Base-by-base conservation (phyloP, 2,797 vertebrate genomes). In the Hypotaenidia okinawae region DNA sequence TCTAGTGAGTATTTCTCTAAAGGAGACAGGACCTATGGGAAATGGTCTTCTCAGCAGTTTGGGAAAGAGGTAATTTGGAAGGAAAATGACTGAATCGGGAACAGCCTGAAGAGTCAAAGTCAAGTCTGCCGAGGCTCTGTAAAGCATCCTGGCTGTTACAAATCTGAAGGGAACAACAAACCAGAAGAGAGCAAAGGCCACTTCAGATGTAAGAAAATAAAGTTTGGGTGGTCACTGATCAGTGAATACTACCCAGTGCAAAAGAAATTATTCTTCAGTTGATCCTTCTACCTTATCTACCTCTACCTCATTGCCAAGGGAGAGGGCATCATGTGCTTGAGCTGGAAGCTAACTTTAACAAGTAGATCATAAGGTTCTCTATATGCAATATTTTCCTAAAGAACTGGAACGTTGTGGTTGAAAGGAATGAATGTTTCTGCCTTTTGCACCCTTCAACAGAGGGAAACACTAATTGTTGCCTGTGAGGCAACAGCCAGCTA, bases 261-360 rank as follows among this genome's bases (percentile, higher is more conserved):
- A 90, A 94, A 93, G 21, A 70, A 77, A 45, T 76, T 7, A 35
- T 85, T 74, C 66, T 70, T 95, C 78, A 85, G 47, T 75, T 93
- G 78, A 83, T 47, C 47, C 47, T 47, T 47, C 47, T 47, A 47
- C 19, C 47, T 47, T 23, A 47, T 23, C 47, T 47, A 86, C 47
- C 41, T 72, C 10, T 52, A 89, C 25, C 75, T 90, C 13, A 63
- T 54, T 87, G 73, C 73, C 69, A 80, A 69, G 39, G 51, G 30
- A 61, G 43, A 66, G 57, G 69, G 25, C 41, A 84, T 47, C 11
- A 11, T 69, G 73, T 59, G 35, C 30, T 52, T 93, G 68, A 67
- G 19, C 59, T 91, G 79, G 45, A 37, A 90, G 55, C 27, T 89
- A 49, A 33, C 47, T 91, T 87, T 47, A 73, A 13, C 18, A 39